Percentiles rank a stretch among this genome's conserved stretches.
These are phyloP conservation scores for Bombylius major DNA, from an alignment of 2,888 invertebrate genomes.

Conservation along the genomic window DNA sequence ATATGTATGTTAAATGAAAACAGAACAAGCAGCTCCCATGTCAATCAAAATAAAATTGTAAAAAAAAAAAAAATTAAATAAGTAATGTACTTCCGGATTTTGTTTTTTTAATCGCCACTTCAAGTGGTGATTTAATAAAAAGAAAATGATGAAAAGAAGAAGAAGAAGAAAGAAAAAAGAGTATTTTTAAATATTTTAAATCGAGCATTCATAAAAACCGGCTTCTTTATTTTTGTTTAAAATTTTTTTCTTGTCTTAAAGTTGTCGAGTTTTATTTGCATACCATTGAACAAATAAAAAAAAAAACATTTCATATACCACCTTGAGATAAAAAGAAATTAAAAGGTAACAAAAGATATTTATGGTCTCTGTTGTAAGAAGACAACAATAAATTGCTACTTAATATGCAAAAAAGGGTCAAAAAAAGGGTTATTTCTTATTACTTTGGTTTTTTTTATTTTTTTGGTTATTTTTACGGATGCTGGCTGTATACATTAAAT, in stretches of 20 bases:
- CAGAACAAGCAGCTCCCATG: neutral
- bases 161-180: neutral
- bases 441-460: no score
- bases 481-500: no score
- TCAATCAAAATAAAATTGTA: conserved; percentile 1
- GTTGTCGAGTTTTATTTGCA: no score
- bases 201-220: neutral
- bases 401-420: conserved; percentile 11
- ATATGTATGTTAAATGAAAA: no score
- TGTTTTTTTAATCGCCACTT: neutral
- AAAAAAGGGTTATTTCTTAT: neutral
- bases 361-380: conserved; percentile 1
- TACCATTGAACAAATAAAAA: no score
- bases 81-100: conserved; percentile 1
- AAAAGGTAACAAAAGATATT: conserved; percentile 7
- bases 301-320: neutral
- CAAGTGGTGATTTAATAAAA: neutral
- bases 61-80: neutral
- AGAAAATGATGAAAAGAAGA: neutral
- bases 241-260: no score
- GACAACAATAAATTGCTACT: conserved; percentile 13
- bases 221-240: neutral
- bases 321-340: conserved; percentile 9
- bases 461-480: no score
- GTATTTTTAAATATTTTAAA: neutral